A percentile compares a stretch with the other conserved stretches of the same genome.
Conservation (phyloP, 2,888 invertebrate species). For the Drosophila parthenogenetica region DNA sequence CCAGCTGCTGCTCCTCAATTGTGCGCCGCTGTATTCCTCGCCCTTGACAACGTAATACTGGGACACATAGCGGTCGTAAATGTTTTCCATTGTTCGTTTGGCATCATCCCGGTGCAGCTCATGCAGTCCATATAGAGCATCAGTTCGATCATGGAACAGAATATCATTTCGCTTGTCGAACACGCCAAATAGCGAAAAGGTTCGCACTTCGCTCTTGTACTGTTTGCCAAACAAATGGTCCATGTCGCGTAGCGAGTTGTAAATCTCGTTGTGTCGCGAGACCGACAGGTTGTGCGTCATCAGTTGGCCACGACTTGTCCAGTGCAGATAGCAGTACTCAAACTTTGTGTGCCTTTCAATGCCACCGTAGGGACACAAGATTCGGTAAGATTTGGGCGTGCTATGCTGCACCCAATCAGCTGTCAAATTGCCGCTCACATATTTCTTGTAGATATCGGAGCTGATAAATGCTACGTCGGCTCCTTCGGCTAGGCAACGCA, state of each 20-base stretch:
- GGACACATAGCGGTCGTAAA: conserved; percentile 77
- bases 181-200: conserved; percentile 90
- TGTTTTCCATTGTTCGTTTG: conserved; percentile 81
- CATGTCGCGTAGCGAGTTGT: conserved; percentile 89
- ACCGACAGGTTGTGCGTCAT: conserved; percentile 86
- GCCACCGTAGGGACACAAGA: conserved; percentile 87
- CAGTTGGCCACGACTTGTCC: conserved; percentile 89
- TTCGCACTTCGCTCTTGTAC: conserved; percentile 86
- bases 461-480: conserved; percentile 93
- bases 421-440: conserved; percentile 87
- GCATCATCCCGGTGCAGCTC: conserved; percentile 81
- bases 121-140: conserved; percentile 74
- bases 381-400: conserved; percentile 85
- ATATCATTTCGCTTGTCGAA: conserved; percentile 88
- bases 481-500: conserved; percentile 89
- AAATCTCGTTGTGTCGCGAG: conserved; percentile 88
- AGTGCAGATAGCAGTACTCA: conserved; percentile 88
- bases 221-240: conserved; percentile 90
- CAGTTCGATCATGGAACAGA: conserved; percentile 86
- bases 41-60: conserved; percentile 65
- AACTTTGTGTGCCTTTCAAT: conserved; percentile 78
- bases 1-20: background rate
- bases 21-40: conserved; percentile 33
- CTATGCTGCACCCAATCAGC: conserved; percentile 84
- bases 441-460: conserved; percentile 87